Evolutionary conservation across 2,113 vertebrate species (phyloP).

Genomic region (Camelus dromedarius): DNA sequence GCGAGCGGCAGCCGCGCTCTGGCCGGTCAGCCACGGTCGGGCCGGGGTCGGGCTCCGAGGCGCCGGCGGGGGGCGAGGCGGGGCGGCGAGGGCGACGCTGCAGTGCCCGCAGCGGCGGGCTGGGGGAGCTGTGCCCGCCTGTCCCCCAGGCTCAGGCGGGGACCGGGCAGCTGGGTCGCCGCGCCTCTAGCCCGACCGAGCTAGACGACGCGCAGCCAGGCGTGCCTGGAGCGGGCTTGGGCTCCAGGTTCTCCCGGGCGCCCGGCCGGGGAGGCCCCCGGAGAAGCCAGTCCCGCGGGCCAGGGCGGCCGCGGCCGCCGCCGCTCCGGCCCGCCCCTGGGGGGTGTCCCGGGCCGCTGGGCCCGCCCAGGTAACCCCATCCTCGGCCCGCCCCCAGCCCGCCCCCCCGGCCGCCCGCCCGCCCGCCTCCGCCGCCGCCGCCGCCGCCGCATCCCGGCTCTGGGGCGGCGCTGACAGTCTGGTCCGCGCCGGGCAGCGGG

Average conservation of each 20-base stretch:
- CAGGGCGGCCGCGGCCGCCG: not conserved
- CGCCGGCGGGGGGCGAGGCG: slow-evolving; percentile 47
- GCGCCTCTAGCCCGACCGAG: slow-evolving; percentile 16
- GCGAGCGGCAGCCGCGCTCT: not conserved
- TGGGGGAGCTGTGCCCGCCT: slow-evolving; percentile 80
- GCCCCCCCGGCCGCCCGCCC: slow-evolving; percentile 79
- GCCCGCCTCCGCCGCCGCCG: slow-evolving; percentile 59
- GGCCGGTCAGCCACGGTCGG: not conserved
- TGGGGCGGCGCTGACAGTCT: slow-evolving; percentile 87
- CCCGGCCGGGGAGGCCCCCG: slow-evolving; percentile 16
- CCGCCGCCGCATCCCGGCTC: slow-evolving; percentile 85
- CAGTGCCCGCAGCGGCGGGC: slow-evolving; percentile 78
- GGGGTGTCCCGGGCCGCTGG: slow-evolving; percentile 83
- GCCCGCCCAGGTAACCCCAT: slow-evolving; percentile 85
- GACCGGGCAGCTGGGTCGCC: slow-evolving; percentile 65
- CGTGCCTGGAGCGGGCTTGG: slow-evolving; percentile 23
- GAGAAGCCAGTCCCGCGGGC: slow-evolving; percentile 71
- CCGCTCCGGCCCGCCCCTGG: slow-evolving; percentile 76
- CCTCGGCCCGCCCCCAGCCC: slow-evolving; percentile 82
- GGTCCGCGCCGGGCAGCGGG: slow-evolving; percentile 85
- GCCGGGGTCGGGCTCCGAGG: not conserved
- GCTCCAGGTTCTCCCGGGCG: not conserved
- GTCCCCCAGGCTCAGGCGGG: slow-evolving; percentile 67
- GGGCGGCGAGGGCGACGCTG: slow-evolving; percentile 48
- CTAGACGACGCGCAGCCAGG: slow-evolving; percentile 54